Evolutionary conservation across 2,113 vertebrate genomes (phyloP).

Genomic region (Cyanistes caeruleus): DNA sequence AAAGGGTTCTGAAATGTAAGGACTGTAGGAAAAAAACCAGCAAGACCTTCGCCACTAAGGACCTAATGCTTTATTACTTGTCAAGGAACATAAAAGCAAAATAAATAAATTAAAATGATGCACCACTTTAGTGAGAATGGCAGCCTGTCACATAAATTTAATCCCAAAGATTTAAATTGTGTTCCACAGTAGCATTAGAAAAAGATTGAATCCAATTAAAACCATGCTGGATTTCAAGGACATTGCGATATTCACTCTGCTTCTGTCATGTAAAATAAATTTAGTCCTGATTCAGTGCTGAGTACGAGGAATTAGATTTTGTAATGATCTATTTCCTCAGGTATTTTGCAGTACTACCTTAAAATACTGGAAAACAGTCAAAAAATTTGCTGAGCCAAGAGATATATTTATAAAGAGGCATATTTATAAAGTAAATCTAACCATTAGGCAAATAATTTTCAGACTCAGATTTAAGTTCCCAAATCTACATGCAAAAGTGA

Average conservation of each 20-base stretch:
- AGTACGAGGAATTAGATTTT: conserved; percentile 26
- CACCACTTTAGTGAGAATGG: conserved; percentile 32
- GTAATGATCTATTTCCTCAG: conserved; percentile 42
- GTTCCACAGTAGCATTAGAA: conserved; percentile 42
- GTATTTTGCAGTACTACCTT: background rate
- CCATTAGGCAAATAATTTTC: background rate
- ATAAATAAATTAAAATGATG: conserved; percentile 63
- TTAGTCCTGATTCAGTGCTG: background rate
- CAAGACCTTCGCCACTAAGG: conserved; percentile 26
- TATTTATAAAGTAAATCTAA: background rate
- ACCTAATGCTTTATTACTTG: conserved; percentile 46
- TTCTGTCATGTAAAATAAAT: conserved; percentile 55
- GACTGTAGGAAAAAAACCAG: background rate
- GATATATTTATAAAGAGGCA: background rate
- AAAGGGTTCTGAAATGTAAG: conserved; percentile 21
- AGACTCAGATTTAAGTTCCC: background rate
- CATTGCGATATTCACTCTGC: conserved; percentile 33
- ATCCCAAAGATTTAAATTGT: conserved; percentile 61
- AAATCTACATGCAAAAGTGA: background rate
- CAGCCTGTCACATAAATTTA: conserved; percentile 55
- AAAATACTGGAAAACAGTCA: background rate
- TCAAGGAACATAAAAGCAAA: conserved; percentile 43
- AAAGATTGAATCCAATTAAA: conserved; percentile 63
- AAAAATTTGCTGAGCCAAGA: background rate
- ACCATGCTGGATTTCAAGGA: conserved; percentile 39